Evolutionary conservation across 1,140 invertebrate genomes (phyloP).

Genomic region (Caligus rogercresseyi): DNA sequence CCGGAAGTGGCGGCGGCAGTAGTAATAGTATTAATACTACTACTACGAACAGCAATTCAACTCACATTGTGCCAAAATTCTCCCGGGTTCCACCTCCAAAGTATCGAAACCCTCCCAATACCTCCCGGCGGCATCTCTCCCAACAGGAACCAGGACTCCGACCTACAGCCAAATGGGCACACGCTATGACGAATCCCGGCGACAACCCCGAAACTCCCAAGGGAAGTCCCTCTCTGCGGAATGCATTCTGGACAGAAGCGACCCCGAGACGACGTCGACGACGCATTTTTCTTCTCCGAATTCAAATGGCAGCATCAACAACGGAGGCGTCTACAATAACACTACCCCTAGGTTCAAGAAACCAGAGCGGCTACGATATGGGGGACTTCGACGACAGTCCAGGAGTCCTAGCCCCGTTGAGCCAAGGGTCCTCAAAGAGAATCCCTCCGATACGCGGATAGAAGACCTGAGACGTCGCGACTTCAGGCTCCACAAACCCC

Average conservation of each 20-base stretch:
- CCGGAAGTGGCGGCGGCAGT: no score
- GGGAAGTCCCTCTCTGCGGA: conserved; percentile 12
- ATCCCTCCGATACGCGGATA: background rate
- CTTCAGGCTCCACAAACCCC: no score
- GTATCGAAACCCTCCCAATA: background rate
- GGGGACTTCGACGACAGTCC: background rate
- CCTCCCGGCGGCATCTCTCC: background rate
- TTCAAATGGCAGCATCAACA: no score
- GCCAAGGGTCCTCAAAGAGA: background rate
- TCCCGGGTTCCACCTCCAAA: conserved; percentile 12
- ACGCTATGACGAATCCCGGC: background rate
- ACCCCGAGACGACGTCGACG: background rate
- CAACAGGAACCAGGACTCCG: background rate
- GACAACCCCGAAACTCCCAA: background rate
- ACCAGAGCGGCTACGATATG: background rate
- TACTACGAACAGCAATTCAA: no score
- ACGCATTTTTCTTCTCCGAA: no score
- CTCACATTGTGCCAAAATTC: conserved; percentile 10
- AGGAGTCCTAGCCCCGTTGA: background rate
- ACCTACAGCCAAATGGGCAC: background rate
- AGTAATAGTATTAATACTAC: background rate
- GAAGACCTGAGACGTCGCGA: no score
- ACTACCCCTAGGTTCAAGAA: background rate
- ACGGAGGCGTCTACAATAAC: no score
- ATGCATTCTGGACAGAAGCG: background rate